These are phyloP conservation scores for Ondatra zibethicus DNA, from an alignment of 2,113 vertebrate genomes.

Conservation along the genomic window DNA sequence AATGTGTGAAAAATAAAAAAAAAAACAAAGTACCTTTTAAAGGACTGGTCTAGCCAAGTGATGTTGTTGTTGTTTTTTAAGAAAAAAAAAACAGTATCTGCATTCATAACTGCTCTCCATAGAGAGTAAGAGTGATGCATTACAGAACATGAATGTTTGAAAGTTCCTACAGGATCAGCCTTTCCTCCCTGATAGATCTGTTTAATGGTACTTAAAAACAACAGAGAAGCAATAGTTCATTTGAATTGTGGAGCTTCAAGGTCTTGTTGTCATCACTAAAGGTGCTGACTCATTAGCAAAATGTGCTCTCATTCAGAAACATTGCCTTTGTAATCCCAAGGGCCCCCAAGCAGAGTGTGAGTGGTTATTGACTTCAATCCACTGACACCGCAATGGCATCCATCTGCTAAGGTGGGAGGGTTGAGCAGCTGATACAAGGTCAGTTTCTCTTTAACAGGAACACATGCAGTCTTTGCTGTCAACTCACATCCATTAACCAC, in stretches of 20 bases:
- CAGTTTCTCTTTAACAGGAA: slow-evolving; percentile 42
- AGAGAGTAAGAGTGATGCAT: slow-evolving; percentile 2
- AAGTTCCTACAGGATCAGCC: slow-evolving; percentile 34
- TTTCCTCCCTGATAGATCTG: neutral
- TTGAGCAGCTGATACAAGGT: slow-evolving; percentile 54
- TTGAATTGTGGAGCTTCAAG: slow-evolving; percentile 66
- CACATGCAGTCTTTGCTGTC: neutral
- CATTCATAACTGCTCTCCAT: slow-evolving; percentile 46
- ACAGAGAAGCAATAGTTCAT: slow-evolving; percentile 61
- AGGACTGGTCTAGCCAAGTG: neutral
- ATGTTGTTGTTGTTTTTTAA: no score
- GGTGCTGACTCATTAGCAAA: slow-evolving; percentile 52
- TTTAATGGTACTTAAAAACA: slow-evolving; percentile 67
- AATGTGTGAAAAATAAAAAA: no score
- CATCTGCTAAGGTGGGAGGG: slow-evolving; percentile 54
- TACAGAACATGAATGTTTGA: slow-evolving; percentile 11
- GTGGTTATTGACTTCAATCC: slow-evolving; percentile 68
- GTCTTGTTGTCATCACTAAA: slow-evolving; percentile 54
- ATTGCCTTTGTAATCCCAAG: slow-evolving; percentile 51
- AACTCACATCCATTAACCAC: neutral
- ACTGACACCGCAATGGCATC: slow-evolving; percentile 59
- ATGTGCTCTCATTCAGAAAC: slow-evolving; percentile 55
- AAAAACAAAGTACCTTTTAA: slow-evolving; percentile 20
- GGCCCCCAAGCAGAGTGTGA: slow-evolving; percentile 64
- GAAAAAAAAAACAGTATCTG: neutral